Evolutionary conservation across 2,113 vertebrate genomes (phyloP).

Genomic region (Corvus moneduloides): DNA sequence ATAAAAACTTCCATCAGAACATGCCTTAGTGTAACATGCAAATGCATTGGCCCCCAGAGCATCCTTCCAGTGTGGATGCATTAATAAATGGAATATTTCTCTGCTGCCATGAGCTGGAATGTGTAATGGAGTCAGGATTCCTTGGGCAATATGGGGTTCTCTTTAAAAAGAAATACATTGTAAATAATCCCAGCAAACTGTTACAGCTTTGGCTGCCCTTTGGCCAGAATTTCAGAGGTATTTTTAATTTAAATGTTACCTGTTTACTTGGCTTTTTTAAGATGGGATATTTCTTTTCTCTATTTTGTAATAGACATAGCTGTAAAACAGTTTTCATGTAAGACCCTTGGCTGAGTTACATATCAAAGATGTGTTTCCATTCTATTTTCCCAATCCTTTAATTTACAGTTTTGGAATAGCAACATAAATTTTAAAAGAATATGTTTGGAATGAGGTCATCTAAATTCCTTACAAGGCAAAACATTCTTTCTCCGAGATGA

Average conservation of each 20-base stretch:
- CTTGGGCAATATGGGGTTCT: conserved; percentile 31
- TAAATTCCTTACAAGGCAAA: conserved; percentile 18
- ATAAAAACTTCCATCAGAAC: conserved; percentile 60
- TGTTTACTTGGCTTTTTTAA: conserved; percentile 26
- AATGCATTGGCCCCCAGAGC: conserved; percentile 59
- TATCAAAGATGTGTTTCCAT: neutral
- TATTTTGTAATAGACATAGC: neutral
- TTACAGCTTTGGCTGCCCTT: conserved; percentile 29
- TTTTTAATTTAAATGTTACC: conserved; percentile 47
- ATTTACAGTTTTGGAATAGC: neutral
- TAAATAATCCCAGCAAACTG: conserved; percentile 59
- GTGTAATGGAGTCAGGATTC: conserved; percentile 53
- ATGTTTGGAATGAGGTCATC: neutral
- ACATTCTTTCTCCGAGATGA: neutral
- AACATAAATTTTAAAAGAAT: neutral
- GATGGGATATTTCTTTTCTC: neutral
- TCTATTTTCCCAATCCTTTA: neutral
- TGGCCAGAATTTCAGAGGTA: conserved; percentile 4
- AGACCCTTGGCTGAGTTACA: neutral
- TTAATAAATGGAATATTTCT: conserved; percentile 59
- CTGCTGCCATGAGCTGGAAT: conserved; percentile 36
- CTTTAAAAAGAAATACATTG: conserved; percentile 51
- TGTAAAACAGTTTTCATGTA: neutral
- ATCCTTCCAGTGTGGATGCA: conserved; percentile 4
- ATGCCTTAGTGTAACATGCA: conserved; percentile 49